phyloP scores from a whole-genome alignment of 30 jellyfish, hydroid and myxozoan species.

The Mastigias papua region DNA sequence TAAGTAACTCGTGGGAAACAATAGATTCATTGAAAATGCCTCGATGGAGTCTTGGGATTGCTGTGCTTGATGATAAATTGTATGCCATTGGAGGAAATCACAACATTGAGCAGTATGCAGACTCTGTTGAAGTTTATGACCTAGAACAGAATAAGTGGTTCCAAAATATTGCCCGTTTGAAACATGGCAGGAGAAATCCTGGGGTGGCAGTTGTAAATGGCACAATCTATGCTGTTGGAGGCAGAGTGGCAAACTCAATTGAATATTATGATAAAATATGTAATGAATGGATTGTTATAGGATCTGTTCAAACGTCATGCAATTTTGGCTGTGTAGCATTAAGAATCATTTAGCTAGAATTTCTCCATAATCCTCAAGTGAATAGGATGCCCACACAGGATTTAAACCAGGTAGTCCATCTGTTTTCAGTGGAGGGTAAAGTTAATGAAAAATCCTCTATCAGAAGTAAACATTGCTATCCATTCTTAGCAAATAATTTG shows the following conservation, averaged over 20 bases:
- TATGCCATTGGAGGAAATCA: constrained; percentile 99
- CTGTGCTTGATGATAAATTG: constrained; percentile 72
- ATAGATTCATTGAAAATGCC: constrained; percentile 82
- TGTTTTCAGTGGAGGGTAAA: too few relatives aligned
- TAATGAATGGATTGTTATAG: constrained; percentile 87
- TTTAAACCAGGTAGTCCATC: too few relatives aligned
- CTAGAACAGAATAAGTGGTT: constrained; percentile 84
- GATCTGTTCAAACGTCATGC: constrained; percentile 94
- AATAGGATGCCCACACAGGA: too few relatives aligned
- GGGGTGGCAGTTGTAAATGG: constrained; percentile 98
- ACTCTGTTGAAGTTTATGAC: constrained; percentile 92
- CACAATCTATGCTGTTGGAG: constrained; percentile 95
- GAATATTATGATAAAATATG: constrained; percentile 84
- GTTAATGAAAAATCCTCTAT: too few relatives aligned
- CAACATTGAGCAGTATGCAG: constrained; percentile 91
- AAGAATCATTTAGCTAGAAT: constrained; percentile 38
- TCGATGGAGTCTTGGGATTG: constrained; percentile 98
- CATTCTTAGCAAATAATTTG: too few relatives aligned
- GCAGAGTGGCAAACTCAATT: constrained; percentile 94
- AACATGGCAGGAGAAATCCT: constrained; percentile 90
- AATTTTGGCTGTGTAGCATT: constrained; percentile 98
- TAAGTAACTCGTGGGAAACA: constrained; percentile 71
- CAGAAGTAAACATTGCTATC: too few relatives aligned
- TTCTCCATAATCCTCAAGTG: too few relatives aligned
- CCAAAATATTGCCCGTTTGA: constrained; percentile 79